phyloP scores from a whole-genome alignment of 37 sponge, comb jelly and placozoan species.

The Ianthella basta region DNA sequence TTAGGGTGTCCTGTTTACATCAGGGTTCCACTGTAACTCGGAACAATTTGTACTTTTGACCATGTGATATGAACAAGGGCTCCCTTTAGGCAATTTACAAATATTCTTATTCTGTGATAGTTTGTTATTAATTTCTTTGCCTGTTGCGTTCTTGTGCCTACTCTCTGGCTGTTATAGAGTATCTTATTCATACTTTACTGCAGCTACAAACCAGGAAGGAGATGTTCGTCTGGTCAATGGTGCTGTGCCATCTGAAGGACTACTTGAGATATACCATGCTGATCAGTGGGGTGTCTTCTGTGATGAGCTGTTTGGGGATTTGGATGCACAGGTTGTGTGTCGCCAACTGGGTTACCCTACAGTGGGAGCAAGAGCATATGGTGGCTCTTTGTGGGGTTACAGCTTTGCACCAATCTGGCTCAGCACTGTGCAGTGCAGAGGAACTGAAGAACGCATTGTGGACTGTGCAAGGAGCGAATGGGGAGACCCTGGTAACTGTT shows the following conservation, averaged over 20 bases:
- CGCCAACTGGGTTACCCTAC: slow-evolving; percentile 38
- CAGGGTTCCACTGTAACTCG: too few species aligned
- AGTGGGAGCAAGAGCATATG: slow-evolving; percentile 12
- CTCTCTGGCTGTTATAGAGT: too few species aligned
- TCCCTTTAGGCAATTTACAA: background rate
- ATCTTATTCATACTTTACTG: background rate
- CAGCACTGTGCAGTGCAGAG: slow-evolving; percentile 33
- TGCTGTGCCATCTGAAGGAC: slow-evolving; percentile 23
- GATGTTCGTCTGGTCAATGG: slow-evolving; percentile 54
- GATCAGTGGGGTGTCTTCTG: slow-evolving; percentile 48
- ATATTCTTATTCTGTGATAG: background rate
- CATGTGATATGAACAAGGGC: too few species aligned
- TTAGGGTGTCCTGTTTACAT: too few species aligned
- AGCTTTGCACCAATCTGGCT: slow-evolving; percentile 38
- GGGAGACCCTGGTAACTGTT: slow-evolving; percentile 21
- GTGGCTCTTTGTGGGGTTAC: slow-evolving; percentile 20
- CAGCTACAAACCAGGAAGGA: slow-evolving; percentile 11
- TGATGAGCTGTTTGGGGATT: slow-evolving; percentile 30
- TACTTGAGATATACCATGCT: slow-evolving; percentile 36
- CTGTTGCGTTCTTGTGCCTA: background rate
- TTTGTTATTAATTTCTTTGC: background rate
- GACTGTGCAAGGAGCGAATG: slow-evolving; percentile 21
- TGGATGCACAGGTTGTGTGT: slow-evolving; percentile 47
- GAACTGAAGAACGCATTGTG: slow-evolving; percentile 16
- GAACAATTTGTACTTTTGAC: too few species aligned